Conservation (phyloP, 1,140 invertebrate species). For the Drosophila orosa region DNA sequence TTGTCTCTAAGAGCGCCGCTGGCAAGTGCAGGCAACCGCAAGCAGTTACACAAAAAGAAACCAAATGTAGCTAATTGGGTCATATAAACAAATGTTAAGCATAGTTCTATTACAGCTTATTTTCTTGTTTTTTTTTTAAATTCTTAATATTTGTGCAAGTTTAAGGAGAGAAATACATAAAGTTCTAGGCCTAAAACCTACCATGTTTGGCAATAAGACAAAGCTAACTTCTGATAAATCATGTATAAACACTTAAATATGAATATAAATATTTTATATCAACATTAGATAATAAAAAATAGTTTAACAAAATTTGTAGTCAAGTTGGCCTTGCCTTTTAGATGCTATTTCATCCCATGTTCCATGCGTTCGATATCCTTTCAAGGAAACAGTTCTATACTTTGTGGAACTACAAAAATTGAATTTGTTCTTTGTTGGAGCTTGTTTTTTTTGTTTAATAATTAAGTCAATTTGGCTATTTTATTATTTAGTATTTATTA, state of each 20-base stretch:
- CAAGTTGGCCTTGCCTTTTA: background rate
- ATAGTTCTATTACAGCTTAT: background rate
- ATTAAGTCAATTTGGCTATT: background rate
- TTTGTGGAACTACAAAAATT: no score
- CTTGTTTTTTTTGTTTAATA: no score
- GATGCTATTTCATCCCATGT: background rate
- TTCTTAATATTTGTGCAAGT: background rate
- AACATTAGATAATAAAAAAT: background rate
- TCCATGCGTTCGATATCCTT: background rate
- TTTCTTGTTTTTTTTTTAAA: background rate
- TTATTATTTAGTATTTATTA: no score
- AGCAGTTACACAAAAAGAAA: constrained; percentile 25
- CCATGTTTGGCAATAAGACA: no score
- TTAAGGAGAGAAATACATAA: background rate
- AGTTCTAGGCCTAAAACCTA: background rate
- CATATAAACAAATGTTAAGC: background rate
- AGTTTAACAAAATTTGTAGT: background rate
- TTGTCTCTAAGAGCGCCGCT: constrained; percentile 8
- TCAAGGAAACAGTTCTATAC: background rate
- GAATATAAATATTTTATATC: no score
- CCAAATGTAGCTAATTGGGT: constrained; percentile 4
- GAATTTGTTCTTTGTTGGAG: no score
- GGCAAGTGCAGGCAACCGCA: constrained; percentile 65
- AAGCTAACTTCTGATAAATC: no score
- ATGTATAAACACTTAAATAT: no score